phyloP scores from a whole-genome alignment of 2,113 vertebrate species.

The Theristicus caerulescens region DNA sequence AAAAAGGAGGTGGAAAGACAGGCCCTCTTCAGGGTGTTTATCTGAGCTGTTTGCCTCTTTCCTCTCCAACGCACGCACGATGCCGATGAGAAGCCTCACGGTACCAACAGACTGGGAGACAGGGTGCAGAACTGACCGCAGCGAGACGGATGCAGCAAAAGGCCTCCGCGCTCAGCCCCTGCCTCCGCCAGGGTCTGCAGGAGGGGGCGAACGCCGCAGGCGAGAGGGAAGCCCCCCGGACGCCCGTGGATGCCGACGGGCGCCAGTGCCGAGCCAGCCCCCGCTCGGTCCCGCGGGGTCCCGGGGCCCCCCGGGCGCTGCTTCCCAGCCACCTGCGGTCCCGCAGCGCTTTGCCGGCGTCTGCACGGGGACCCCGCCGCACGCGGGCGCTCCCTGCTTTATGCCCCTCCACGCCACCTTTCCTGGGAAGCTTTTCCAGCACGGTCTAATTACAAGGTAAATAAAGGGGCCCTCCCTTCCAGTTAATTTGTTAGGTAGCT shows the following conservation, averaged over 20 bases:
- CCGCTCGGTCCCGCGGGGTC: too few species aligned
- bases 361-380: accelerated
- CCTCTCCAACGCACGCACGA: background rate
- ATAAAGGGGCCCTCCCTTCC: slow-evolving; percentile 44
- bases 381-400: accelerated
- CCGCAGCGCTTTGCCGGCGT: background rate
- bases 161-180: background rate
- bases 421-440: background rate
- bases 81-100: background rate
- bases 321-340: background rate
- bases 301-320: too few species aligned
- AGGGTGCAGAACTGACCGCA: accelerated
- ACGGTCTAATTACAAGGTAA: slow-evolving; percentile 45
- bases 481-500: slow-evolving; percentile 53
- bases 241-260: accelerated
- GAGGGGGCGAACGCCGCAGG: background rate
- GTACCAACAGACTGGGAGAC: background rate
- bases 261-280: background rate
- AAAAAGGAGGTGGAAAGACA: background rate
- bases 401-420: background rate
- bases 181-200: background rate
- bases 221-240: too few species aligned
- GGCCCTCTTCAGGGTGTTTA: background rate
- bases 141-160: background rate
- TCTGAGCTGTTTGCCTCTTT: background rate